phyloP scores from a whole-genome alignment of 2,888 invertebrate species.

The Latrodectus hesperus region DNA sequence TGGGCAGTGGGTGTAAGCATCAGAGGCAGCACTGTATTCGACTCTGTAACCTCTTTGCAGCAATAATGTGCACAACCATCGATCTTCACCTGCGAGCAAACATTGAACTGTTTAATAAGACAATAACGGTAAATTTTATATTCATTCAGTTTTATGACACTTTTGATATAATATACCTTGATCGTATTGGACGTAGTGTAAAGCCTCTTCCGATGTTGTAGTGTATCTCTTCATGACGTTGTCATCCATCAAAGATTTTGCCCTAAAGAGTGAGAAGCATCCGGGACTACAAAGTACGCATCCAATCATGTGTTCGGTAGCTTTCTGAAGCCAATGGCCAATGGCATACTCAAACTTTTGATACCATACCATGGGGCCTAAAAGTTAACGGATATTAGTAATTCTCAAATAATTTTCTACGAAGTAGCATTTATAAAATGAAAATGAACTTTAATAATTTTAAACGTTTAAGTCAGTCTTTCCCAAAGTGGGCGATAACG shows the following conservation, averaged over 20 bases:
- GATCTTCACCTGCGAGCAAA: conserved; percentile 86
- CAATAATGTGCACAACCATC: conserved; percentile 98
- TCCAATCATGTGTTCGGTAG: conserved; percentile 91
- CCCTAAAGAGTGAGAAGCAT: conserved; percentile 92
- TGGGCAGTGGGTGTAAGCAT: conserved; percentile 78
- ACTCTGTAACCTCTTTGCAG: conserved; percentile 97
- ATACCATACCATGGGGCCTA: conserved; percentile 88
- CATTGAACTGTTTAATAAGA: not conserved
- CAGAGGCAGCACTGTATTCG: conserved; percentile 97
- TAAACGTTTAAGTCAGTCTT: too few species aligned
- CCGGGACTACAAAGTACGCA: conserved; percentile 94
- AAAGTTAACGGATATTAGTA: not conserved
- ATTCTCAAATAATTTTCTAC: not conserved
- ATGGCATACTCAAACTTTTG: conserved; percentile 93
- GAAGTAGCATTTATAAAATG: too few species aligned
- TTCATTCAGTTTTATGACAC: not conserved
- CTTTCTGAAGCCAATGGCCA: conserved; percentile 94
- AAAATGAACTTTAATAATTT: too few species aligned
- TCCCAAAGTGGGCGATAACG: too few species aligned
- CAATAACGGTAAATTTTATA: too few species aligned
- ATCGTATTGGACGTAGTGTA: conserved; percentile 78
- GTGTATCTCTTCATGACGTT: conserved; percentile 93
- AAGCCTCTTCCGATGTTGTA: conserved; percentile 79
- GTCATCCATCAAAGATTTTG: conserved; percentile 90
- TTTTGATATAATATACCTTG: conserved; percentile 73